Percentiles rank a stretch among this genome's conserved stretches.
Evolutionary conservation across 2,797 vertebrate genomes (phyloP).

Genomic region (Meda fulgida): DNA sequence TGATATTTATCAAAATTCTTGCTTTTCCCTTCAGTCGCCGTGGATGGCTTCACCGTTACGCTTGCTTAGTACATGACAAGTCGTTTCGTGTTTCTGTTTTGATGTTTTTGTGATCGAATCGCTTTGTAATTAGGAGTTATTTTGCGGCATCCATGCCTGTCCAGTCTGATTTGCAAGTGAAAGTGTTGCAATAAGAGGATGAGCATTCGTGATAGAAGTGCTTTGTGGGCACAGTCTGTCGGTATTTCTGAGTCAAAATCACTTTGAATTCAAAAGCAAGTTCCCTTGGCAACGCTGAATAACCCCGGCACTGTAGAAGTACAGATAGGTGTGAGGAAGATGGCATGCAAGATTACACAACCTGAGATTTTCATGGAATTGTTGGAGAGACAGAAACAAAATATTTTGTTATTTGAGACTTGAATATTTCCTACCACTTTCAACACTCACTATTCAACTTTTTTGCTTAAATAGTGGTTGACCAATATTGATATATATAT

Average conservation of each 20-base stretch:
- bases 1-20: neutral
- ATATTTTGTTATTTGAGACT: neutral
- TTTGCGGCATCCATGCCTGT: constrained; percentile 41
- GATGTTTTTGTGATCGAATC: constrained; percentile 26
- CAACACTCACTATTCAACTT: neutral
- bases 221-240: constrained; percentile 56
- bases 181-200: constrained; percentile 52
- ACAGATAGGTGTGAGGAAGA: constrained; percentile 61
- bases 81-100: constrained; percentile 28
- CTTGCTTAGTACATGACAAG: constrained; percentile 21
- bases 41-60: neutral
- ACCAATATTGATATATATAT: neutral
- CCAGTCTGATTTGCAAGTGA: constrained; percentile 52
- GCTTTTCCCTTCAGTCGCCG: neutral
- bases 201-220: constrained; percentile 52
- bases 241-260: constrained; percentile 59
- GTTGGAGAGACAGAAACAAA: neutral
- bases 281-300: constrained; percentile 65
- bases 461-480: too few relatives aligned
- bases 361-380: constrained; percentile 56
- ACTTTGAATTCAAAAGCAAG: constrained; percentile 64
- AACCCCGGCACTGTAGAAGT: constrained; percentile 51
- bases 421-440: neutral
- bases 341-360: constrained; percentile 64
- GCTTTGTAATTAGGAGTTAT: constrained; percentile 25